Evolutionary conservation across 2,888 invertebrate species (phyloP), one percentile per base, ranked within the genome.

Genomic region (Conchocele bisecta): DNA sequence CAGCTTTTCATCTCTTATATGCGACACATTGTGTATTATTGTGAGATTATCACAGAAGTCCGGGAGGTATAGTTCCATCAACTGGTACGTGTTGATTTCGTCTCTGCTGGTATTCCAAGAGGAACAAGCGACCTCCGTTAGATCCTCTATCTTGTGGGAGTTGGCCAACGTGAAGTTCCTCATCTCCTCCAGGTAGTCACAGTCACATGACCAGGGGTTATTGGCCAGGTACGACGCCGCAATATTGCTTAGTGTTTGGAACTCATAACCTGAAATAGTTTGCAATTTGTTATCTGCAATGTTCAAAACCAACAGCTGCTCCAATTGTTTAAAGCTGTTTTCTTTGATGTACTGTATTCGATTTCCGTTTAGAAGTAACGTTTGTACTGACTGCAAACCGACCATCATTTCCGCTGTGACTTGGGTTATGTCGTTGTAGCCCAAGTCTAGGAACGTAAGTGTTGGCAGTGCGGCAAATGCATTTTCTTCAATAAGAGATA

Each of bases 161-260:
- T 58, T 42, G 11, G 46, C 20, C 2, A 28, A 13, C 11, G 54
- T 33, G 17, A 59, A 39, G n/a, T 67, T 46, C n/a, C 56, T 35
- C 31, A 72, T 50, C 3, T 9, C 3, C 35, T 17, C 48, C 13
- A 61, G 31, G 31, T 66, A 69, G 29, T 66, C 31, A 65, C 83
- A 83, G 15, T 73, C 61, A 59, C 83, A 83, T n/a, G 60, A 35
- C 63, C 60, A 73, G 24, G 61, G 74, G 56, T 79, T 79, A 7
- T 64, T 71, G 28, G 81, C 74, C 33, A 83, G 41, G 22, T 66
- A 58, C 1, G 82, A 53, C n/a, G 73, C 73, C 11, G 61, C 59
- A 22, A 82, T 56, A 6, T 29, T 15, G 9, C 65, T 31, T 22
- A 79, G 51, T 4, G 28, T 33, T 0, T 56, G 24, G n/a, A 83